Evolutionary conservation across 2,888 invertebrate species (phyloP).

Genomic region (Abrostola tripartita): DNA sequence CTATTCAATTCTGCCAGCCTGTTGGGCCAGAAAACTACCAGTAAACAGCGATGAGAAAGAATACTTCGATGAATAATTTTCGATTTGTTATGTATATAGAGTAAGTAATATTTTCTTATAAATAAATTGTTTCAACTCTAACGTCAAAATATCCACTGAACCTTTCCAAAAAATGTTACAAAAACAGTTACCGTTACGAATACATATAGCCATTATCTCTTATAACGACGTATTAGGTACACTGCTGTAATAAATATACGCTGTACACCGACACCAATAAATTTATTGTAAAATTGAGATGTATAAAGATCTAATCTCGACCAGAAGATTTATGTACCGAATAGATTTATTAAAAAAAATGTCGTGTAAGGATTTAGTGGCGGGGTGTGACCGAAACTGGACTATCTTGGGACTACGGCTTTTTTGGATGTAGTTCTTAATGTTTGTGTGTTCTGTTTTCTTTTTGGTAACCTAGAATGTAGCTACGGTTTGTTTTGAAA

Average conservation of each 20-base stretch:
- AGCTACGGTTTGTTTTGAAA: too few relatives aligned
- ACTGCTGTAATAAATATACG: conserved; percentile 77
- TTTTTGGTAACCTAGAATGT: too few relatives aligned
- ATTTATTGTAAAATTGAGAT: conserved; percentile 86
- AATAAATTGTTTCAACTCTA: neutral
- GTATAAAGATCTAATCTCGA: conserved; percentile 85
- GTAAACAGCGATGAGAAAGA: too few relatives aligned
- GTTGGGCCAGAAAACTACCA: too few relatives aligned
- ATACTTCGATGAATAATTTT: too few relatives aligned
- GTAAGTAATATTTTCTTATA: neutral
- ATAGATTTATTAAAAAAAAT: conserved; percentile 78
- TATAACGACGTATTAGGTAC: conserved; percentile 83
- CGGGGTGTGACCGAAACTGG: conserved; percentile 41
- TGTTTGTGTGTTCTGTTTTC: conserved; percentile 12
- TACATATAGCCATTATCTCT: conserved; percentile 75
- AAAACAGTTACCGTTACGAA: conserved; percentile 74
- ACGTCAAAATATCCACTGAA: conserved; percentile 1
- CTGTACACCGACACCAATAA: conserved; percentile 75
- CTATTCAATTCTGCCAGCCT: too few relatives aligned
- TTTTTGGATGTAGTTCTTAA: conserved; percentile 27
- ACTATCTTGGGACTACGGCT: conserved; percentile 24
- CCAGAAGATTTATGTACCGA: conserved; percentile 77
- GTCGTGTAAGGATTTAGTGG: conserved; percentile 57
- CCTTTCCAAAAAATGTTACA: conserved; percentile 63
- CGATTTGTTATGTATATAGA: too few relatives aligned